A percentile compares a stretch with the other conserved stretches of the same genome.
Conservation (phyloP, 1,140 invertebrate genomes). For the Hirudo medicinalis region DNA sequence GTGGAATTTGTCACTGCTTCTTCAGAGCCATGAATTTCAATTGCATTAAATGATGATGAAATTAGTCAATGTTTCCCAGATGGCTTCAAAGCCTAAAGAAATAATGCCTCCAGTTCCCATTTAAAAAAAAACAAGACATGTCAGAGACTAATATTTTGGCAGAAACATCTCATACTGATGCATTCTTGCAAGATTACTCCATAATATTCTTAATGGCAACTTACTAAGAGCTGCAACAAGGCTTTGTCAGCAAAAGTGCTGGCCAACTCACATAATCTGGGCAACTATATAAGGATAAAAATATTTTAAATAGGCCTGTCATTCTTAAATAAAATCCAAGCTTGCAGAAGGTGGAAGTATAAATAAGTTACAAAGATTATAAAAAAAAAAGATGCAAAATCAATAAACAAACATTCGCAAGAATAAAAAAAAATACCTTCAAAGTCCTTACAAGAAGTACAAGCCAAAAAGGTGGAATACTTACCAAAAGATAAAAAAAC, state of each 20-base stretch:
- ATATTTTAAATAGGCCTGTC: too few relatives aligned
- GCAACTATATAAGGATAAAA: too few relatives aligned
- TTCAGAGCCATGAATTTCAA: neutral
- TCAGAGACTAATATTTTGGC: neutral
- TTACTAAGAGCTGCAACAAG: neutral
- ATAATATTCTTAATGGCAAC: neutral
- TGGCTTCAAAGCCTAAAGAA: slow-evolving; percentile 2
- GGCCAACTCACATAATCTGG: neutral
- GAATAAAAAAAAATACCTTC: too few relatives aligned
- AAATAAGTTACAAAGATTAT: too few relatives aligned
- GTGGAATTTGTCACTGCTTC: neutral
- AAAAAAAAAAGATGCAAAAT: too few relatives aligned
- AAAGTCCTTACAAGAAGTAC: too few relatives aligned
- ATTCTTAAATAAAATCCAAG: too few relatives aligned
- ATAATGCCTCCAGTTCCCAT: slow-evolving; percentile 14
- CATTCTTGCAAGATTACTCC: neutral
- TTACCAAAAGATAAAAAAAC: too few relatives aligned
- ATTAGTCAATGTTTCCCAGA: neutral
- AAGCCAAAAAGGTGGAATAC: too few relatives aligned
- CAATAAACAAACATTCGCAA: too few relatives aligned
- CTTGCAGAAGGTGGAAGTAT: too few relatives aligned
- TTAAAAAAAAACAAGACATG: neutral
- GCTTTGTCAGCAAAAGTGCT: neutral
- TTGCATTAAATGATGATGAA: neutral
- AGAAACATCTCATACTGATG: neutral